phyloP scores from a whole-genome alignment of 2,797 vertebrate genomes.

The Bovichtus diacanthus region DNA sequence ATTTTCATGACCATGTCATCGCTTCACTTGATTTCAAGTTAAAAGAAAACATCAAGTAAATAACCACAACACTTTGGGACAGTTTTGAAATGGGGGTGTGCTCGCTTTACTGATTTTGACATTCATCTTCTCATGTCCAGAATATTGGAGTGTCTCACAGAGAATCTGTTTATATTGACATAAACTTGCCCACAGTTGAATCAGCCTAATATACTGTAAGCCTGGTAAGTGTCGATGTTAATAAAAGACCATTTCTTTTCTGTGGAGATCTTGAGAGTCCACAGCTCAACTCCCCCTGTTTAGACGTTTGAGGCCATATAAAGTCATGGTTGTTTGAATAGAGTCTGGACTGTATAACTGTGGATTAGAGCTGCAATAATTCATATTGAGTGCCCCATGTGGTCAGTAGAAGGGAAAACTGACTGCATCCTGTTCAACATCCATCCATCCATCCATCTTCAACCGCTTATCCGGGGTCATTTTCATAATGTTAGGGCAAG shows the following conservation, averaged over 20 bases:
- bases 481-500: not conserved
- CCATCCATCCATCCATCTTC: no score
- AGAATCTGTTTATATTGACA: not conserved
- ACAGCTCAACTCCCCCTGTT: not conserved
- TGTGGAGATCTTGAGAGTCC: not conserved
- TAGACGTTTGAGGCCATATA: not conserved
- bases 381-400: not conserved
- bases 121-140: no score
- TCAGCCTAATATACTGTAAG: not conserved
- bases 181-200: not conserved
- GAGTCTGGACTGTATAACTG: not conserved
- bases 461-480: no score
- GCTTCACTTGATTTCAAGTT: no score
- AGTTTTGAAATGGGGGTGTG: no score
- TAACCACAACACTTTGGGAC: no score
- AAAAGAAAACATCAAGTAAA: no score
- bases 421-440: not conserved
- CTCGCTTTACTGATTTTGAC: no score
- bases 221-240: not conserved
- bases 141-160: not conserved
- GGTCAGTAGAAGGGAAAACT: not conserved
- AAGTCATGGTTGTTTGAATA: not conserved
- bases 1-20: no score
- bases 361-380: constrained; percentile 5
- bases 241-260: not conserved